Conservation (phyloP, 2,888 invertebrate genomes). For the Odontocolon sp. region DNA sequence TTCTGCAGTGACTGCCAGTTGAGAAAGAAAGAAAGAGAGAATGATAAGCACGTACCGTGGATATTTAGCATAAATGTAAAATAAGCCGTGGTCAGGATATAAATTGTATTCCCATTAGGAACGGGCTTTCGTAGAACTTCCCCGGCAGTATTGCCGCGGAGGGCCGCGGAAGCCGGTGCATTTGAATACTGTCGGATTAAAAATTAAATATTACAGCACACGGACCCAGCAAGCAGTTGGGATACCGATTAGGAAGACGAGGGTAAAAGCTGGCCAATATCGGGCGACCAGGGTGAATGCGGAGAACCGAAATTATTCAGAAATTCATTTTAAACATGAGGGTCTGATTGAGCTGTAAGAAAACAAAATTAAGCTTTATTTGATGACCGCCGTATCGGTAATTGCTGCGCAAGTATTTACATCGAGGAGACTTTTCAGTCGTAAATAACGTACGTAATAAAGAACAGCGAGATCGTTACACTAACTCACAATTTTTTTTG, state of each 20-base stretch:
- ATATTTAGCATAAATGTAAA: slow-evolving; percentile 78
- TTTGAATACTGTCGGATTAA: slow-evolving; percentile 79
- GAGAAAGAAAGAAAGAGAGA: slow-evolving; percentile 30
- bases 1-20: slow-evolving; percentile 7
- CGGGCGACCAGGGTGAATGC: slow-evolving; percentile 14
- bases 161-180: slow-evolving; percentile 65
- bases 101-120: slow-evolving; percentile 80
- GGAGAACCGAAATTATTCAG: slow-evolving; percentile 28
- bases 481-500: slow-evolving; percentile 62
- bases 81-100: slow-evolving; percentile 74
- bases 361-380: slow-evolving; percentile 43
- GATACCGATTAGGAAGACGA: slow-evolving; percentile 69
- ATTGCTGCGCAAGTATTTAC: slow-evolving; percentile 3
- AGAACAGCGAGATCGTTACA: slow-evolving; percentile 40
- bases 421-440: background rate
- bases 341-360: background rate
- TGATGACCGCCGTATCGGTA: slow-evolving; percentile 31
- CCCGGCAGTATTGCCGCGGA: slow-evolving; percentile 17
- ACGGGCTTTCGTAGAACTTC: slow-evolving; percentile 37
- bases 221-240: slow-evolving; percentile 52
- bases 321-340: slow-evolving; percentile 18
- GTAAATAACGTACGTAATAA: slow-evolving; percentile 4
- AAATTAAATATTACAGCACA: slow-evolving; percentile 78
- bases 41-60: slow-evolving; percentile 65
- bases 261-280: slow-evolving; percentile 19